Conservation (phyloP, 2,888 invertebrate species). For the Oscheius sp. region DNA sequence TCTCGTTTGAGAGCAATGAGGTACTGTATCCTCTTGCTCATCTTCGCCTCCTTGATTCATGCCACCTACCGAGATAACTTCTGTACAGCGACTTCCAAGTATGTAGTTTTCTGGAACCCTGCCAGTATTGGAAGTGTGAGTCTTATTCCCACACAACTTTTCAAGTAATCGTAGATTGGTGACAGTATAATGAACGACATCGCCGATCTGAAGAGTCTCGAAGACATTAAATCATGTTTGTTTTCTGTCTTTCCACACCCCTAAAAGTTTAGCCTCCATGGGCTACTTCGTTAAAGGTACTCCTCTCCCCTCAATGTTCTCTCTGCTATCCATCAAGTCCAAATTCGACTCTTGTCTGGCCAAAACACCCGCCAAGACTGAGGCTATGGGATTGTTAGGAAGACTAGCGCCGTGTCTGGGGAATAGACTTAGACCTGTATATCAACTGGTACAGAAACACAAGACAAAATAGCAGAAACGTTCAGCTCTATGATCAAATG, state of each 20-base stretch:
- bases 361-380: background rate
- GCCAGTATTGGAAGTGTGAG: background rate
- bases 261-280: conserved; percentile 2
- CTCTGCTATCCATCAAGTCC: background rate
- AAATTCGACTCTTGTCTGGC: background rate
- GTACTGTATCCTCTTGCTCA: background rate
- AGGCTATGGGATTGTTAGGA: conserved; percentile 1
- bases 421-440: background rate
- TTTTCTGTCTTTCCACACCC: background rate
- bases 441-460: background rate
- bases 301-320: background rate
- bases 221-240: background rate
- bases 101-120: background rate
- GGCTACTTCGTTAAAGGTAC: background rate
- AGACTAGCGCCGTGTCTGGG: background rate
- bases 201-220: background rate
- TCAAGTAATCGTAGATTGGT: background rate
- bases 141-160: background rate
- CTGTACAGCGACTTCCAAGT: background rate
- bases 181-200: background rate
- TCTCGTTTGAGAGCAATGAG: conserved; percentile 1
- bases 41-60: background rate
- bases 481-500: no score
- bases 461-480: no score
- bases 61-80: background rate